Evolutionary conservation across 2,888 invertebrate species (phyloP).

Genomic region (Allacma fusca): DNA sequence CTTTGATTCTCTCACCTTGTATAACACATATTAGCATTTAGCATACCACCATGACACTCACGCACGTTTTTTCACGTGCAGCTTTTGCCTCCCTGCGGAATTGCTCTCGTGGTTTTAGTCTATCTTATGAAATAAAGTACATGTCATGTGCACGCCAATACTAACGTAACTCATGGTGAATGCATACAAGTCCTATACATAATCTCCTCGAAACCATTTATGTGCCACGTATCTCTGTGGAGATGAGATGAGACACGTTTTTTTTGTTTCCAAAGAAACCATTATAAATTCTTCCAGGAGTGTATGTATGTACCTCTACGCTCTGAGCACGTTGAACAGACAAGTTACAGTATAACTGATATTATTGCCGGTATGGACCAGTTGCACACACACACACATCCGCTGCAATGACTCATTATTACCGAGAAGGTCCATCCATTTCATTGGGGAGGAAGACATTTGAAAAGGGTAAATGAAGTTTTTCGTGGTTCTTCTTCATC

Average conservation of each 20-base stretch:
- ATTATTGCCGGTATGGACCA: no score
- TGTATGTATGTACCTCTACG: not conserved
- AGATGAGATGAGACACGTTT: slow-evolving; percentile 6
- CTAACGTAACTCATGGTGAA: no score
- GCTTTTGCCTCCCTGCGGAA: slow-evolving; percentile 4
- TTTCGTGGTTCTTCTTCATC: slow-evolving; percentile 33
- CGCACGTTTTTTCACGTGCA: not conserved
- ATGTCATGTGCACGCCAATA: no score
- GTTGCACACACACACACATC: not conserved
- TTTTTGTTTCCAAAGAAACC: not conserved
- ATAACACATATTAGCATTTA: slow-evolving; percentile 37
- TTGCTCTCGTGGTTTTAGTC: not conserved
- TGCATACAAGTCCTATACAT: not conserved
- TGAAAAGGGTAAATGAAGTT: slow-evolving; percentile 45
- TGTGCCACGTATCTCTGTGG: slow-evolving; percentile 16
- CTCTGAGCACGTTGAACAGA: not conserved
- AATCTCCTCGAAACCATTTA: not conserved
- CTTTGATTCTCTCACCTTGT: slow-evolving; percentile 14
- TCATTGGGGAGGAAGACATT: slow-evolving; percentile 29
- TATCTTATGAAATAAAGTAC: not conserved
- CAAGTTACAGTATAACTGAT: no score
- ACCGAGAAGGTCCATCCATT: not conserved
- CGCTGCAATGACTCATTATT: slow-evolving; percentile 9
- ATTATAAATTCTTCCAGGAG: slow-evolving; percentile 9
- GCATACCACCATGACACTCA: slow-evolving; percentile 39